Conservation (phyloP, 2,113 vertebrate genomes). For the Ceuthmochares aereus region DNA sequence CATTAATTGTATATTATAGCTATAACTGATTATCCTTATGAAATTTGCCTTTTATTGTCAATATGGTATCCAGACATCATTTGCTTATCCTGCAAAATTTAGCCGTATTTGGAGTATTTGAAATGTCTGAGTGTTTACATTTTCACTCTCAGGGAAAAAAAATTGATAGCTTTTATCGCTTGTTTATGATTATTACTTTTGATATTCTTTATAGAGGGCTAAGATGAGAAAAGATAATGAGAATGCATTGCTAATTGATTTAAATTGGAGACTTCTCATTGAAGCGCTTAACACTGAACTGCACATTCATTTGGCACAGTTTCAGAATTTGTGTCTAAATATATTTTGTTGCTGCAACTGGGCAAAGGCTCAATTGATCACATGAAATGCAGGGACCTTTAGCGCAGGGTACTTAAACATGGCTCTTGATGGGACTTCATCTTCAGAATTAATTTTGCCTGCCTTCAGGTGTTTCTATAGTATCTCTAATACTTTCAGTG, state of each 20-base stretch:
- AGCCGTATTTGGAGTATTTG: background rate
- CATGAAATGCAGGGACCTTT: background rate
- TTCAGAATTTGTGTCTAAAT: conserved; percentile 8
- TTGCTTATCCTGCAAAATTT: background rate
- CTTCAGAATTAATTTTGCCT: background rate
- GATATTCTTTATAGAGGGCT: background rate
- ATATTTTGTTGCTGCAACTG: background rate
- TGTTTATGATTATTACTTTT: background rate
- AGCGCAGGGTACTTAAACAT: background rate
- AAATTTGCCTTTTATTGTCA: background rate
- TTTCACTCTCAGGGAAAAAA: background rate
- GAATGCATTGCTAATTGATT: background rate
- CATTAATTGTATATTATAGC: background rate
- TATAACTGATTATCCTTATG: background rate
- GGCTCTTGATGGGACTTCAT: background rate
- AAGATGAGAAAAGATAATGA: background rate
- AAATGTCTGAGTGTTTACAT: background rate
- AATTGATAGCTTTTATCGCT: background rate
- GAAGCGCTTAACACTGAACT: background rate
- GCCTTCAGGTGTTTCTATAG: background rate
- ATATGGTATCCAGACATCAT: background rate
- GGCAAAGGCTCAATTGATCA: background rate
- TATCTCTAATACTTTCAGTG: background rate
- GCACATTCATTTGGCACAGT: background rate
- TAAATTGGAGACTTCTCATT: background rate